Evolutionary conservation across 2,113 vertebrate species (phyloP), one percentile per base, ranked within the genome.

Genomic region (Edolisoma coerulescens): DNA sequence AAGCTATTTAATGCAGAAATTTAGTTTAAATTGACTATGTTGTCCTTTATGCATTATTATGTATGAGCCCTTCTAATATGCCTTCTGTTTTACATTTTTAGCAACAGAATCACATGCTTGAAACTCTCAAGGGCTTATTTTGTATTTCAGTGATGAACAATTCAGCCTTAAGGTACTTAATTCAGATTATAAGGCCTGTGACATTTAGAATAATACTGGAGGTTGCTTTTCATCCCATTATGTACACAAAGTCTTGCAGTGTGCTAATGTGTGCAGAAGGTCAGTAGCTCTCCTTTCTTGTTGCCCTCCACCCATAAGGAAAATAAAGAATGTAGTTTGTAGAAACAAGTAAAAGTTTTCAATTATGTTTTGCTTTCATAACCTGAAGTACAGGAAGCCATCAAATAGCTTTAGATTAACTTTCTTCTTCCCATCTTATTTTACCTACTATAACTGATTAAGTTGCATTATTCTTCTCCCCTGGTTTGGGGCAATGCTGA

Each of bases 121-220:
- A 56, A 75, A 64, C 9, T 94, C 86, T 81, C 77, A 81, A 93
- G 76, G 85, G 71, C 60, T 96, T 94, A 52, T 91, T 91, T 95
- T 61, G n/a, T 87, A 90, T 92, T 93, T 54, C 71, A 84, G 77
- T 75, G 65, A 59, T 77, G 82, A 92, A 74, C 23, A 82, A 81
- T 45, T 93, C 80, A 83, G n/a, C 26, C 73, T 92, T 84, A 79
- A 23, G 74, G 27, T 61, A 49, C 3, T 94, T 76, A 96, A 87
- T 96, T 63, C 64, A 73, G 45, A 45, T 88, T 94, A 84, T 81
- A 91, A 95, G 12, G 19, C 61, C 82, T 79, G 52, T 96, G 65
- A 87, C 79, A 91, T 90, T 97, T 91, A 75, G 44, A 96, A 79
- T 87, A 88, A 90, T 87, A 90, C 56, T 53, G 52, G 54, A 92